A percentile compares a stretch with the other conserved stretches of the same genome.
Conservation (phyloP, 2,113 vertebrate genomes). For the Ahaetulla prasina region DNA sequence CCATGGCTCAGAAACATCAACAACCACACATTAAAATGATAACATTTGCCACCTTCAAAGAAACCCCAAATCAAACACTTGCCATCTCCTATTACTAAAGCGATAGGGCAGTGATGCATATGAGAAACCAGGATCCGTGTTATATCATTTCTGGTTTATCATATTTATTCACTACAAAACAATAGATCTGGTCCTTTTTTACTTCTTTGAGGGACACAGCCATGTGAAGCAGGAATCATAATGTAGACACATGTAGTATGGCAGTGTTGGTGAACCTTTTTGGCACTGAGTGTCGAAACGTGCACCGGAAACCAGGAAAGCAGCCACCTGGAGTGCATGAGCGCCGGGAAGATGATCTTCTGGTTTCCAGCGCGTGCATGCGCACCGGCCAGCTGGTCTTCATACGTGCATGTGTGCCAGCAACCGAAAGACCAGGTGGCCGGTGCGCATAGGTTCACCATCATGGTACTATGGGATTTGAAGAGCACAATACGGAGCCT, state of each 20-base stretch:
- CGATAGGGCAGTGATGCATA: not conserved
- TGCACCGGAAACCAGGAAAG: too few relatives aligned
- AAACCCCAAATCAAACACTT: not conserved
- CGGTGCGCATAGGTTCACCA: too few relatives aligned
- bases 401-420: too few relatives aligned
- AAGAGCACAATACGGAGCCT: not conserved
- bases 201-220: not conserved
- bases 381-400: too few relatives aligned
- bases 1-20: not conserved
- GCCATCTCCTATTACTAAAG: not conserved
- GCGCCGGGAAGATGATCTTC: too few relatives aligned
- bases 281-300: too few relatives aligned
- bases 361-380: too few relatives aligned
- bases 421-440: too few relatives aligned
- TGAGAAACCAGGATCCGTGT: not conserved
- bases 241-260: not conserved
- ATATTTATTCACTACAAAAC: not conserved
- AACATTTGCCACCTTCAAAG: not conserved
- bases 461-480: not conserved
- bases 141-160: not conserved
- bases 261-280: too few relatives aligned
- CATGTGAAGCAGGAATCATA: not conserved
- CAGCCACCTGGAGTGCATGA: too few relatives aligned
- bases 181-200: not conserved
- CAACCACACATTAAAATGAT: not conserved